Evolutionary conservation across 2,888 invertebrate species (phyloP), one percentile per base, ranked within the genome.

Genomic region (Gryllus longicercus): DNA sequence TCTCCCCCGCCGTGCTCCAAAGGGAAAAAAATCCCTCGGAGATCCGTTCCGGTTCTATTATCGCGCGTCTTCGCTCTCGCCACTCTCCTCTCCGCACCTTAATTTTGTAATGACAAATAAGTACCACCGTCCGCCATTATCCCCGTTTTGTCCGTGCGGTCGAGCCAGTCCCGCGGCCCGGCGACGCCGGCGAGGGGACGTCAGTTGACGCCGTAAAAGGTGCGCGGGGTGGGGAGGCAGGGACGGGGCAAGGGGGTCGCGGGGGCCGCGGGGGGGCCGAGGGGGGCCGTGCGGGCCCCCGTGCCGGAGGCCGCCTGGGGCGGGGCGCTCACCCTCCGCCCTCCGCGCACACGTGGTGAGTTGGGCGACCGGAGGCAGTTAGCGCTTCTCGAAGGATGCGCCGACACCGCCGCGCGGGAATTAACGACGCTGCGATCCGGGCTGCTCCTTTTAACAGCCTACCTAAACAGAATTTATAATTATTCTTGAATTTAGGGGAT

Each of bases 101-200:
- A 63, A 63, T 63, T 63, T 63, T 63, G 63, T 63, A 16, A 63
- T 63, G 63, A 63, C 63, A 63, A 63, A 63, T 63, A 63, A 63
- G 63, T 63, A 18, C 63, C 2, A 4, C 2, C 14, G 63, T 14
- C 63, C 14, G 63, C 63, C 63, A 63, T 63, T 63, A 63, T 14
- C 63, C 25, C 63, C 63, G 63, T 63, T 63, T 18, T 2, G 63
- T 63, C 63, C 63, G 63, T 4, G 63, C 63, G 63, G 63, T 63
- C 63, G 14, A 63, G 63, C 63, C 63, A 63, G 63, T 63, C 18
- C 63, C 63, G 63, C 18, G 63, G 18, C 63, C 2, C 63, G 63
- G 18, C 63, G 25, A 63, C 5, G 2, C 63, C 4, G 63, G 18
- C 63, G 63, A 63, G 63, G 63, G 63, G 63, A 63, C 63, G 63